Evolutionary conservation across 2,888 invertebrate species (phyloP), one percentile per base, ranked within the genome.

Genomic region (Drosophila affinis): DNA sequence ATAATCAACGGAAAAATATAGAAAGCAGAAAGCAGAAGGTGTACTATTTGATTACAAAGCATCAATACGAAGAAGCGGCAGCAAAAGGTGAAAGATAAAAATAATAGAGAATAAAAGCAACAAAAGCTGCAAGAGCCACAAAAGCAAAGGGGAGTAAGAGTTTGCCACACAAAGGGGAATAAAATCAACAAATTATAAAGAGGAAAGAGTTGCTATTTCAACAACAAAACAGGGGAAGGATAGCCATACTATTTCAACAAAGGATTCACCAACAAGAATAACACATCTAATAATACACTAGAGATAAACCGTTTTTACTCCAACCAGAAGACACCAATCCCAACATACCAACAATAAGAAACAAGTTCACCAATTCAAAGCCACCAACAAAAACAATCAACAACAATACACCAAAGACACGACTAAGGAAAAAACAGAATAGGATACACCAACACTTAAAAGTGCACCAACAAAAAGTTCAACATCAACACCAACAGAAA

Each of bases 31-130:
- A 48, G 18, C 53, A 52, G 57, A 65, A 53, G 74, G 48, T 53
- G 21, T 58, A 63, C 63, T 84, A 76, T 79, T 84, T 84, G 75
- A 86, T 84, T 84, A 75, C 84, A 77, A 81, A 68, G 76, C 76
- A 84, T 84, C 81, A 81, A 77, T 79, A 79, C 12, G 34, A 34
- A 75, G 57, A 67, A 55, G 67, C 49, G 62, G 56, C 56, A 58
- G 56, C 34, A 59, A 60, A 63, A 45, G 48, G 53, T 24, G 9
- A 46, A 59, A 49, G 49, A 27, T 24, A 39, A 5, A 27, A 24
- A 60, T 62, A 78, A 64, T 68, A 68, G 68, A 64, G 62, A 52
- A 46, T 27, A 67, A 56, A 60, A 32, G 49, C 69, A 71, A 55
- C 48, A 62, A 57, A 57, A 65, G 63, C 58, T 61, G 60, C 70